A percentile compares a stretch with the other conserved stretches of the same genome.
Evolutionary conservation across 2,888 invertebrate genomes (phyloP).

Genomic region (Phanerotoma sp.): DNA sequence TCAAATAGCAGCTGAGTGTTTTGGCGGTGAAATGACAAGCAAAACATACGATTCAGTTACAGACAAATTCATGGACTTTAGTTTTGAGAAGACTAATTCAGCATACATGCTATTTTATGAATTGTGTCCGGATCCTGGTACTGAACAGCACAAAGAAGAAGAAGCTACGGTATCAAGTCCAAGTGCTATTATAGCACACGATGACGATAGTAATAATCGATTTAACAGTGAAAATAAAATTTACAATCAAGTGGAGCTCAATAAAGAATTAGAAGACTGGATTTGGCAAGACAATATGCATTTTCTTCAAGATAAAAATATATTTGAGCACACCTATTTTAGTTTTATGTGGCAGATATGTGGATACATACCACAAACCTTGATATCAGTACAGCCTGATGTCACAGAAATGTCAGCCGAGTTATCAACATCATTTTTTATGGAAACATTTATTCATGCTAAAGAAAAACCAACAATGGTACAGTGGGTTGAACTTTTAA

Average conservation of each 20-base stretch:
- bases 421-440: conserved; percentile 89
- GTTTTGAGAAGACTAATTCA: conserved; percentile 96
- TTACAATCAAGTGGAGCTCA: conserved; percentile 62
- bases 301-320: conserved; percentile 91
- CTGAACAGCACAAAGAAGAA: conserved; percentile 50
- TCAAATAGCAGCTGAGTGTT: conserved; percentile 93
- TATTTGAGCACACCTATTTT: conserved; percentile 95
- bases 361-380: conserved; percentile 87
- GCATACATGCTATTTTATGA: conserved; percentile 98
- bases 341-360: conserved; percentile 98
- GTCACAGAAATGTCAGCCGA: conserved; percentile 84
- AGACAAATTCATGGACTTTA: conserved; percentile 96
- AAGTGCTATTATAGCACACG: conserved; percentile 26
- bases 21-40: conserved; percentile 97
- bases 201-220: conserved; percentile 25
- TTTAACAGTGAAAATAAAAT: conserved; percentile 16
- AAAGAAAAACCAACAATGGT: conserved; percentile 98
- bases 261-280: conserved; percentile 87
- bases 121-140: conserved; percentile 63
- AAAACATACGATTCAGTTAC: conserved; percentile 96
- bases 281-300: conserved; percentile 98
- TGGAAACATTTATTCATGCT: conserved; percentile 95
- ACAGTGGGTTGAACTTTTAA: conserved; percentile 93
- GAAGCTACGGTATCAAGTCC: conserved; percentile 50
- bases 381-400: conserved; percentile 75